Base-by-base conservation (phyloP, 2,797 vertebrate species). In the Mallotus villosus region DNA sequence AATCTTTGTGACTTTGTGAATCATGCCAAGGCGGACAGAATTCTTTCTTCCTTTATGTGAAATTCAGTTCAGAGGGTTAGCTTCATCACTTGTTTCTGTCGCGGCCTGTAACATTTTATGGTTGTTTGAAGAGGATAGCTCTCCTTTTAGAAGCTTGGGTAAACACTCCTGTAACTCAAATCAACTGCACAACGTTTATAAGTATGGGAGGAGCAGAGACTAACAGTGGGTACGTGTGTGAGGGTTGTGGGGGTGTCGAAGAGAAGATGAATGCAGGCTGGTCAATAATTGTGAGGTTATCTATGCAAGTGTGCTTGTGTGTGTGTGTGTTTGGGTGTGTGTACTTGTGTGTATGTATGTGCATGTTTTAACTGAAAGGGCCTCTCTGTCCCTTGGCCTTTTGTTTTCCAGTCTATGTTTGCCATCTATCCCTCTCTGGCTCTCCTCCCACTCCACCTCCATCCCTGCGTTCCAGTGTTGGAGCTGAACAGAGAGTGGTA, bases 391-490 rank as follows among this genome's bases (percentile, higher is more conserved):
- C 85, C 90, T 79, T 70, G 79, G 77, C 29, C 82, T 87, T 88
- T 90, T 91, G 88, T 89, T 87, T 84, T 72, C 70, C 73, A 60
- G 72, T 78, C 79, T 82, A 82, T 59, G 63, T 34, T 67, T 82
- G 75, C 75, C 68, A 71, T 84, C 78, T 77, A 67, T 85, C 77
- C 85, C 74, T 68, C 69, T 65, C 24, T n/a, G 57, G 53, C 60
- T 73, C 58, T 84, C 73, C 87, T 90, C 90, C 91, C 83, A 91
- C 92, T 90, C 91, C 90, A 86, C 93, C 91, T 92, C 86, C 89
- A 22, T 82, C 78, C 25, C 77, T 81, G 84, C 90, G 87, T 92
- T 92, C 91, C 86, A 89, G 75, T 74, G 71, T 81, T 72, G 37
- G 79, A 77, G 75, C 74, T 70, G 69, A 81, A 67, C 59, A 76